Conservation (phyloP, 2,797 vertebrate genomes). For the Rhynchonycteris naso region DNA sequence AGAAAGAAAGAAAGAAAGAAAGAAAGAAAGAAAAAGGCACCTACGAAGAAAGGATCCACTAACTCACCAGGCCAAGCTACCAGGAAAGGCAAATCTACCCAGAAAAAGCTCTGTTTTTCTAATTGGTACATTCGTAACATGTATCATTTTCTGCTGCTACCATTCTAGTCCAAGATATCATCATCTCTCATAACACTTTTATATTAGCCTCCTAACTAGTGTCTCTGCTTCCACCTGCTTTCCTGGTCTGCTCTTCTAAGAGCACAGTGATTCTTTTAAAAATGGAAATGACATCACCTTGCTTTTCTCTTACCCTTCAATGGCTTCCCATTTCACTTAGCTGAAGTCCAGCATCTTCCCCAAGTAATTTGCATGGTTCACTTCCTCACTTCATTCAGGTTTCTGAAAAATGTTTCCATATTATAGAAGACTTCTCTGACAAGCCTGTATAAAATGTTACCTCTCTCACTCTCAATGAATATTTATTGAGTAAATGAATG, state of each 20-base stretch:
- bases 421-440: background rate
- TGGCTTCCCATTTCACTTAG: slow-evolving; percentile 14
- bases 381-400: background rate
- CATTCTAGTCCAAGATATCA: background rate
- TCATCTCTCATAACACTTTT: slow-evolving; percentile 7
- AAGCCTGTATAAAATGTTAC: background rate
- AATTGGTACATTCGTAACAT: background rate
- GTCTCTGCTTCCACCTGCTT: background rate
- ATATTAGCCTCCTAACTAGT: background rate
- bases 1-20: no score
- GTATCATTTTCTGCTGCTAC: background rate
- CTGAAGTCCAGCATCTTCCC: background rate
- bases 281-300: background rate
- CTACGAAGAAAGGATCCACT: background rate
- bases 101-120: background rate
- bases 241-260: slow-evolving; percentile 41
- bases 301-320: background rate
- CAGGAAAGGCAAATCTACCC: background rate
- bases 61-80: background rate
- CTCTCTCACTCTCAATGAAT: slow-evolving; percentile 2
- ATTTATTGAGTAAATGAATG: slow-evolving; percentile 29
- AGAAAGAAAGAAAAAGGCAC: background rate
- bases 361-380: background rate
- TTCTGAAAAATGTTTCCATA: slow-evolving; percentile 2
- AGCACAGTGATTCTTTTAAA: slow-evolving; percentile 12